phyloP scores from a whole-genome alignment of 2,797 vertebrate genomes.

The Muscicapa comitata region DNA sequence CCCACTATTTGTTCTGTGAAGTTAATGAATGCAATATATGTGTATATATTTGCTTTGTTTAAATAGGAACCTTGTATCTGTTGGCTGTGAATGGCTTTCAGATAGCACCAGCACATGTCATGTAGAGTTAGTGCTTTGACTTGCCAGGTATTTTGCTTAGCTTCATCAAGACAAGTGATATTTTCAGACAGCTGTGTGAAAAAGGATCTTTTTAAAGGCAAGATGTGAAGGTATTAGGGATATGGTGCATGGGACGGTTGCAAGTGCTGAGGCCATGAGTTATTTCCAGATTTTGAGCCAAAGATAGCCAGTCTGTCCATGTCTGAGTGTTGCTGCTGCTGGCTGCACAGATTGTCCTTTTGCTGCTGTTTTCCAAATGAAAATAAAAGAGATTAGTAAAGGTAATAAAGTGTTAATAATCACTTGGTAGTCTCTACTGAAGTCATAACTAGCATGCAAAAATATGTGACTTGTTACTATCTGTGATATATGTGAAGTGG shows the following conservation, averaged over 20 bases:
- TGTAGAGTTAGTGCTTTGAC: not conserved
- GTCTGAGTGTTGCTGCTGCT: not conserved
- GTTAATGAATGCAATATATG: not conserved
- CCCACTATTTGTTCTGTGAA: not conserved
- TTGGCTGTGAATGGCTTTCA: not conserved
- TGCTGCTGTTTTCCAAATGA: not conserved
- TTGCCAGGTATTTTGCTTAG: not conserved
- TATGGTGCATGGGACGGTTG: not conserved
- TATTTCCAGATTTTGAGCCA: not conserved
- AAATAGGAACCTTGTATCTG: not conserved
- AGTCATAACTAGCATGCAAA: not conserved
- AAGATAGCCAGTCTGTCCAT: not conserved
- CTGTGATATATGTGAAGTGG: not conserved
- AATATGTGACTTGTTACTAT: not conserved
- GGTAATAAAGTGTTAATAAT: not conserved
- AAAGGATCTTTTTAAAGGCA: not conserved
- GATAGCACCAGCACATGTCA: fast-evolving
- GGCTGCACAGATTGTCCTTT: not conserved
- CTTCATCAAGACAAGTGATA: not conserved
- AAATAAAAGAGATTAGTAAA: not conserved
- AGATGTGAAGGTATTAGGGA: not conserved
- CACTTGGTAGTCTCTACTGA: not conserved
- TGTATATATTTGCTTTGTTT: not conserved
- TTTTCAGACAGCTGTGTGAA: not conserved
- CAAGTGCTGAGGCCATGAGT: not conserved